A percentile compares a stretch with the other conserved stretches of the same genome.
Conservation (phyloP, 2,113 vertebrate species). For the Salvelinus alpinus region DNA sequence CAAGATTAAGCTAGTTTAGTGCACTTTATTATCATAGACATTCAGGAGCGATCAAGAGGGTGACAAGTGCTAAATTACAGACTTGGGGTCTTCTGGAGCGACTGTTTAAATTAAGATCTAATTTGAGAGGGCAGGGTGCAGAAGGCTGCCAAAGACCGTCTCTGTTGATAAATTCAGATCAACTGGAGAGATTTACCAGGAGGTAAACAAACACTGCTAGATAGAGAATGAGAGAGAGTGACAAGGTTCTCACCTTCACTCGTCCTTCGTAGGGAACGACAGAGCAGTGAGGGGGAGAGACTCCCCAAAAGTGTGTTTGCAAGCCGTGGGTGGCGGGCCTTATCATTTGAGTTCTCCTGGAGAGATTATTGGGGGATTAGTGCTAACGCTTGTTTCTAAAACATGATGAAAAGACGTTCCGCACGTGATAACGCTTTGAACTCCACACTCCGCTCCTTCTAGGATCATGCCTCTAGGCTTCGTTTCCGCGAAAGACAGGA, state of each 20-base stretch:
- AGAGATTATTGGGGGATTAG: conserved; percentile 83
- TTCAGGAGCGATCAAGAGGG: conserved; percentile 53
- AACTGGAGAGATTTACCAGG: conserved; percentile 53
- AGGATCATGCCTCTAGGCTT: conserved; percentile 69
- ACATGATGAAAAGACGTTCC: conserved; percentile 81
- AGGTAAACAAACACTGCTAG: conserved; percentile 62
- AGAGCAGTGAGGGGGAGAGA: conserved; percentile 41
- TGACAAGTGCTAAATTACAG: conserved; percentile 59
- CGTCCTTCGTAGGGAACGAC: conserved; percentile 60
- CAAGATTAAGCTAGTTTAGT: too few species aligned
- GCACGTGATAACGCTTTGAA: conserved; percentile 79
- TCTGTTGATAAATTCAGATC: conserved; percentile 64
- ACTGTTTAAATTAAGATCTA: conserved; percentile 70
- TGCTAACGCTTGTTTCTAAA: conserved; percentile 82
- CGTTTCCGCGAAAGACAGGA: conserved; percentile 62
- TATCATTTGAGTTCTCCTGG: conserved; percentile 78
- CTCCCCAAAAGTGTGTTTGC: conserved; percentile 70
- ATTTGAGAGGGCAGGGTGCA: conserved; percentile 62
- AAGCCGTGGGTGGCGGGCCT: conserved; percentile 77
- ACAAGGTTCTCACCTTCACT: conserved; percentile 68
- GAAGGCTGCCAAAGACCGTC: conserved; percentile 49
- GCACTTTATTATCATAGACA: too few species aligned
- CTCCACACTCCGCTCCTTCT: conserved; percentile 67
- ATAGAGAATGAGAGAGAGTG: conserved; percentile 29
- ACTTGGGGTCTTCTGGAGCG: conserved; percentile 66